Evolutionary conservation across 2,888 invertebrate species (phyloP).

Genomic region (Lithosia quadra): DNA sequence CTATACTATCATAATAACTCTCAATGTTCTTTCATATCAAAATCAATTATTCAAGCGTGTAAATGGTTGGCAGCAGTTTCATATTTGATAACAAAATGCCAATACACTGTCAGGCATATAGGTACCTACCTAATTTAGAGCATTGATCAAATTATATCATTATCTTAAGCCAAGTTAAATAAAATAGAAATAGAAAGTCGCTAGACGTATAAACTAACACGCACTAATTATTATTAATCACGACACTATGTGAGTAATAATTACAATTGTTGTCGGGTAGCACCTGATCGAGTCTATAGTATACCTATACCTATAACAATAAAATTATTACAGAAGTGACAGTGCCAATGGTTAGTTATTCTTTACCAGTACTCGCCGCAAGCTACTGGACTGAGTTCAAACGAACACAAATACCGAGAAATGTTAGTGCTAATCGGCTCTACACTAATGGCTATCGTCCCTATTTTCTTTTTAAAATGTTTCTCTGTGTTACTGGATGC

Average conservation of each 20-base stretch:
- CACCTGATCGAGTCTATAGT: background rate
- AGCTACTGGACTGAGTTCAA: slow-evolving; percentile 47
- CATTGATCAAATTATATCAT: background rate
- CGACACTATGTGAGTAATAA: background rate
- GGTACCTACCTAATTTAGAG: background rate
- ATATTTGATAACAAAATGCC: background rate
- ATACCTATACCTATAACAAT: too few relatives aligned
- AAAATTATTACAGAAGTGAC: background rate
- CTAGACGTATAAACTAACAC: background rate
- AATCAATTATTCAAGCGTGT: background rate
- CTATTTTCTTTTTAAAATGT: slow-evolving; percentile 55
- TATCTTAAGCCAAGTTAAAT: background rate
- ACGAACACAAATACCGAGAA: slow-evolving; percentile 54
- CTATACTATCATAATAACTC: background rate
- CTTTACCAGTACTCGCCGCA: slow-evolving; percentile 25
- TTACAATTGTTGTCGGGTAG: background rate
- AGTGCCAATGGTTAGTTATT: background rate
- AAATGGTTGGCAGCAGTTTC: background rate
- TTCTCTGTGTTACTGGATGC: slow-evolving; percentile 31
- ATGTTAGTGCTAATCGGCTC: slow-evolving; percentile 60
- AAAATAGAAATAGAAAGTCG: background rate
- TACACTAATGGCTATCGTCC: slow-evolving; percentile 60
- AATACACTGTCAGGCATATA: background rate
- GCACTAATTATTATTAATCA: background rate
- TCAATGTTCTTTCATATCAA: background rate